A percentile compares a stretch with the other conserved stretches of the same genome.
phyloP scores from a whole-genome alignment of 2,888 invertebrate species.

The Pyrgus malvae region DNA sequence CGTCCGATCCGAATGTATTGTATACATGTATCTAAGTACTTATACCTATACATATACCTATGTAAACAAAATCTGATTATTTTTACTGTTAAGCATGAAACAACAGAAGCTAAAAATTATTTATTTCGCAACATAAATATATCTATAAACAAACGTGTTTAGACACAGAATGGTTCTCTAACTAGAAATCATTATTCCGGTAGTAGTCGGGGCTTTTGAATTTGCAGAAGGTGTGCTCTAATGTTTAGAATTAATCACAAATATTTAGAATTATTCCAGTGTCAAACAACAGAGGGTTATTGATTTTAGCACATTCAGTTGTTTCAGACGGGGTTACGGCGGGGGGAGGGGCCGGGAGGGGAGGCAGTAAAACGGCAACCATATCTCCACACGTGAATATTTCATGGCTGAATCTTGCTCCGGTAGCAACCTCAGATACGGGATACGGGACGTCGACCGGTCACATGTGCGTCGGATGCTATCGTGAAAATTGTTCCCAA shows the following conservation, averaged over 20 bases:
- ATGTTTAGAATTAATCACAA: constrained; percentile 25
- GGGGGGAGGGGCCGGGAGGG: constrained; percentile 38
- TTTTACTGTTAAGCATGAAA: neutral
- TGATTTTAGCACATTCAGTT: constrained; percentile 79
- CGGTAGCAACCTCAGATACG: constrained; percentile 54
- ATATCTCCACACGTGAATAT: constrained; percentile 77
- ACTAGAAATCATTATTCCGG: constrained; percentile 1
- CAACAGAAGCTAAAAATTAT: neutral
- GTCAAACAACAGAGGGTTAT: constrained; percentile 71
- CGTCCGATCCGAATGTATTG: neutral
- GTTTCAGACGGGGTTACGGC: constrained; percentile 59
- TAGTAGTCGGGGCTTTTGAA: neutral
- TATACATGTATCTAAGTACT: neutral
- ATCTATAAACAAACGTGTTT: neutral
- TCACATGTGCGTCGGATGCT: constrained; percentile 3
- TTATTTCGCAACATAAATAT: neutral
- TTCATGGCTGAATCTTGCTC: constrained; percentile 76
- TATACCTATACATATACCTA: neutral
- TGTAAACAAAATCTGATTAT: neutral
- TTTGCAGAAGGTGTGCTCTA: constrained; percentile 2
- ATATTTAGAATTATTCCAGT: constrained; percentile 39
- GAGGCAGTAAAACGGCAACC: constrained; percentile 73
- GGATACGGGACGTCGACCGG: constrained; percentile 36
- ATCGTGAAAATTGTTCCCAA: constrained; percentile 11
- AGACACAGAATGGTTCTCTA: neutral